These are phyloP conservation scores for Drosophila niveifrons DNA, from an alignment of 2,888 invertebrate genomes.

Conservation along the genomic window DNA sequence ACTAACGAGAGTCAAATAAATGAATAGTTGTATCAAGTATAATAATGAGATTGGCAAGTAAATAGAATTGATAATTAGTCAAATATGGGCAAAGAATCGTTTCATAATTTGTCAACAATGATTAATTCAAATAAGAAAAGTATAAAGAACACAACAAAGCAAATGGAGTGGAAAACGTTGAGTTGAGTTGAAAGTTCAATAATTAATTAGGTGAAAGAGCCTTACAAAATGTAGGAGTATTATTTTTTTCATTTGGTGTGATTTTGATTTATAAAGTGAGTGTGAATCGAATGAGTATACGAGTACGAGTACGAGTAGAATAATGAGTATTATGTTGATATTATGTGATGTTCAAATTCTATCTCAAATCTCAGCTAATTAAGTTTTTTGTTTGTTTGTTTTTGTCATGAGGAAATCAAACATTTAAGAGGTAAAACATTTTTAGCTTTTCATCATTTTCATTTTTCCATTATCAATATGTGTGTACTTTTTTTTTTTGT, in stretches of 20 bases:
- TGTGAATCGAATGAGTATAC: slow-evolving; percentile 38
- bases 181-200: slow-evolving; percentile 38
- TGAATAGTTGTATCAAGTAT: slow-evolving; percentile 17
- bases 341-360: slow-evolving; percentile 22
- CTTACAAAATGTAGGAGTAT: slow-evolving; percentile 61
- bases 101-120: slow-evolving; percentile 21
- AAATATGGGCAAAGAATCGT: slow-evolving; percentile 37
- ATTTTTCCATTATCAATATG: slow-evolving; percentile 21
- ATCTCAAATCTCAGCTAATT: slow-evolving; percentile 20
- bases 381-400: slow-evolving; percentile 6
- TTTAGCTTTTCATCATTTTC: slow-evolving; percentile 32
- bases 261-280: slow-evolving; percentile 31
- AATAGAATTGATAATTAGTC: slow-evolving; percentile 31
- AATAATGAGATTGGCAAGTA: slow-evolving; percentile 27
- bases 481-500: background rate
- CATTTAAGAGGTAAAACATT: slow-evolving; percentile 1
- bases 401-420: slow-evolving; percentile 15
- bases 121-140: background rate
- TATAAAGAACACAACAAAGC: slow-evolving; percentile 40
- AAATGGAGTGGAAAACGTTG: slow-evolving; percentile 37
- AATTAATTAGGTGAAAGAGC: slow-evolving; percentile 57
- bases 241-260: slow-evolving; percentile 12
- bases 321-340: slow-evolving; percentile 8
- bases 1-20: slow-evolving; percentile 70
- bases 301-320: slow-evolving; percentile 19